These are phyloP conservation scores for Orius insidiosus DNA, from an alignment of 1,140 invertebrate species.

Conservation along the genomic window DNA sequence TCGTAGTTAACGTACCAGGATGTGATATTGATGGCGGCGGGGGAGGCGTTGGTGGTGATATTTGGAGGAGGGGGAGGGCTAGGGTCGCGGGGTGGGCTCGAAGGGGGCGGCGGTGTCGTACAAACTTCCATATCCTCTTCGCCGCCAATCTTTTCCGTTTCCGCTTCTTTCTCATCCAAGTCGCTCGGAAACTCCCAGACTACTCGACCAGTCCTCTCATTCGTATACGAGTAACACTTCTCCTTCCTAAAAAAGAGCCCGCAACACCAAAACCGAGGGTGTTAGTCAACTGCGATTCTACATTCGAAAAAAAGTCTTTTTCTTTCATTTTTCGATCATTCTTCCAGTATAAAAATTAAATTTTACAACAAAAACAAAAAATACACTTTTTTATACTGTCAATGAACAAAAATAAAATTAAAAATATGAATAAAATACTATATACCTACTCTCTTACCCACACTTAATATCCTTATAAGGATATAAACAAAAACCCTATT, in stretches of 20 bases:
- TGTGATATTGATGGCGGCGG: conserved; percentile 10
- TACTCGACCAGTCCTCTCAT: conserved; percentile 34
- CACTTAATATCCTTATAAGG: background rate
- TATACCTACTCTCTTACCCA: conserved; percentile 4
- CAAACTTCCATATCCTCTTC: conserved; percentile 43
- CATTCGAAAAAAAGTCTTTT: background rate
- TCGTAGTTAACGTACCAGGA: conserved; percentile 1
- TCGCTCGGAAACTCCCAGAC: conserved; percentile 45
- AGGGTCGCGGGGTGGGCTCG: conserved; percentile 13
- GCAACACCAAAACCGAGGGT: conserved; percentile 23
- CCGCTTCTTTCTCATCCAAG: conserved; percentile 4
- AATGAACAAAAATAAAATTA: background rate
- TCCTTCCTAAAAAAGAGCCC: conserved; percentile 37
- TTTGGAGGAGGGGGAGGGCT: conserved; percentile 16
- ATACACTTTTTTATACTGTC: background rate
- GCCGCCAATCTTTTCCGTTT: conserved; percentile 25
- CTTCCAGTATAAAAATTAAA: background rate
- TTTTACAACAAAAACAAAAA: background rate
- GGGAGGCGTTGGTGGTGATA: conserved; percentile 11
- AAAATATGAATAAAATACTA: background rate
- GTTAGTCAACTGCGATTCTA: background rate
- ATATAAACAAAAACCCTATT: background rate
- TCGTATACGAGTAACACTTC: conserved; percentile 51
- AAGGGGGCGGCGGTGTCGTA: conserved; percentile 34
- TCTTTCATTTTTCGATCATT: background rate